Percentiles rank a stretch among this genome's conserved stretches.
Conservation (phyloP, 2,797 vertebrate genomes). For the Anas georgica region DNA sequence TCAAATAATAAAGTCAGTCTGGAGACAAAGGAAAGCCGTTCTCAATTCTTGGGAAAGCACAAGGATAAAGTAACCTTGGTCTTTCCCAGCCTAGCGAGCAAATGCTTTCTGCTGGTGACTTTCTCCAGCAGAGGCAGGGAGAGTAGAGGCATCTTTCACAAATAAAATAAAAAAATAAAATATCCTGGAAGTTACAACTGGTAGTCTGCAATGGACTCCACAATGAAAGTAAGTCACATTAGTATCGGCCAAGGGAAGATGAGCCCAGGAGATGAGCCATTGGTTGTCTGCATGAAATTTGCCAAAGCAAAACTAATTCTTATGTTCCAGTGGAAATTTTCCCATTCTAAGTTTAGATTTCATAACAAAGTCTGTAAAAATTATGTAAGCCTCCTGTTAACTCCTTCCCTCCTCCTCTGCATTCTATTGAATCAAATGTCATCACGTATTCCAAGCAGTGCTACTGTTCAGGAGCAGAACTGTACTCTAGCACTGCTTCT, state of each 20-base stretch:
- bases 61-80: constrained; percentile 50
- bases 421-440: not conserved
- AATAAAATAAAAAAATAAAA: not conserved
- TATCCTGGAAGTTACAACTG: not conserved
- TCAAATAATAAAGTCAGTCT: constrained; percentile 42
- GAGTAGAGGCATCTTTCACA: not conserved
- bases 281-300: not conserved
- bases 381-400: not conserved
- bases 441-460: not conserved
- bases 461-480: not conserved
- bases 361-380: not conserved
- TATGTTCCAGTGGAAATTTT: not conserved
- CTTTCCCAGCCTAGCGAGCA: not conserved
- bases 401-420: not conserved
- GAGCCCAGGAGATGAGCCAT: not conserved
- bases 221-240: not conserved
- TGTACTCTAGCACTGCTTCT: not conserved
- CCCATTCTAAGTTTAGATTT: not conserved
- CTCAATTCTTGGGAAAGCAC: constrained; percentile 24
- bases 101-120: not conserved
- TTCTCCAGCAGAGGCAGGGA: not conserved
- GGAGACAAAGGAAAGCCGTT: constrained; percentile 45
- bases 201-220: not conserved
- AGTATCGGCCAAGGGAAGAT: not conserved
- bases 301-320: constrained; percentile 4